Conservation (phyloP, 2,888 invertebrate species). For the Lithophane socia region DNA sequence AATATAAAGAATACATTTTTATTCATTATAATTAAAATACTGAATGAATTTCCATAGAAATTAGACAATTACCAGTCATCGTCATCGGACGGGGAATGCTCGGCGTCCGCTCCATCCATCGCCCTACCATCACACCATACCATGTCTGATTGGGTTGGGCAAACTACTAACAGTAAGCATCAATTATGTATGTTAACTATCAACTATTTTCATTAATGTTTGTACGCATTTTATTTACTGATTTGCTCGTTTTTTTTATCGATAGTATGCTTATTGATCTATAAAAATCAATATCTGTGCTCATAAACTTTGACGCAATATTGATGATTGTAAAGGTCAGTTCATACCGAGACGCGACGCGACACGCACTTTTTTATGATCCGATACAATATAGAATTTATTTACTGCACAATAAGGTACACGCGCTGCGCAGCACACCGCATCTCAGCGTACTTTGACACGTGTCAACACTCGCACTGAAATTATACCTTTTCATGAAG, state of each 20-base stretch:
- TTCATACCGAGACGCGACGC: no score
- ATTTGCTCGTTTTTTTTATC: slow-evolving; percentile 3
- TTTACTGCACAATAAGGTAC: no score
- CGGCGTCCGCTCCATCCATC: slow-evolving; percentile 91
- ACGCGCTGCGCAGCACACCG: no score
- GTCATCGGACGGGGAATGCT: slow-evolving; percentile 92
- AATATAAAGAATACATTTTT: background rate
- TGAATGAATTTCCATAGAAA: slow-evolving; percentile 82
- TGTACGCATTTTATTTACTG: background rate
- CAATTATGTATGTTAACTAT: slow-evolving; percentile 63
- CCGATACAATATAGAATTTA: no score
- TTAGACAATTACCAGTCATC: slow-evolving; percentile 88
- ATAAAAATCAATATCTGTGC: background rate
- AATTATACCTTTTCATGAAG: no score
- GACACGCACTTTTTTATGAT: no score
- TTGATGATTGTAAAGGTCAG: background rate
- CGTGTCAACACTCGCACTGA: no score
- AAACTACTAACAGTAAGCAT: slow-evolving; percentile 95
- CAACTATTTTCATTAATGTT: slow-evolving; percentile 39
- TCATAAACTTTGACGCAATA: background rate
- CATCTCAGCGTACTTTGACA: no score
- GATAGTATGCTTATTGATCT: background rate
- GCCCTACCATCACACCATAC: slow-evolving; percentile 89
- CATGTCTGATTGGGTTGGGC: slow-evolving; percentile 96
- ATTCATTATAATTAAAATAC: slow-evolving; percentile 45